Percentiles rank a stretch among this genome's conserved stretches.
Evolutionary conservation across 1,140 invertebrate genomes (phyloP).

Genomic region (Streblospio benedicti): DNA sequence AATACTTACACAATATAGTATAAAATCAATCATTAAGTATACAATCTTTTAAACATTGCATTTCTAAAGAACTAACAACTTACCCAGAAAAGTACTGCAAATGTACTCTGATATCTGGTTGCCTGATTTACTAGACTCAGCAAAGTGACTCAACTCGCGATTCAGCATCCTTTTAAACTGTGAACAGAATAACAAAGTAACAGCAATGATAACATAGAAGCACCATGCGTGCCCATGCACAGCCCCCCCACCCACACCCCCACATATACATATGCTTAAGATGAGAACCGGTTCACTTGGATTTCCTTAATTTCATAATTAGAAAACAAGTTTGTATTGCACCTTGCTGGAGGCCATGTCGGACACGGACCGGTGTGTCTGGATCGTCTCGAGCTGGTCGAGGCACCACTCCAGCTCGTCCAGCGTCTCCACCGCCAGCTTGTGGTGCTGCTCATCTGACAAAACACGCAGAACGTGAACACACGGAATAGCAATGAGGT

Average conservation of each 20-base stretch:
- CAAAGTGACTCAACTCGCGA: constrained; percentile 97
- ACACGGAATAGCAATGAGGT: too few relatives aligned
- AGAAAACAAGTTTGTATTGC: too few relatives aligned
- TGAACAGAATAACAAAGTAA: constrained; percentile 42
- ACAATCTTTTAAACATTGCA: not conserved
- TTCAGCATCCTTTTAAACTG: constrained; percentile 99
- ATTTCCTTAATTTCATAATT: not conserved
- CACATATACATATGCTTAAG: not conserved
- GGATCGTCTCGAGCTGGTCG: constrained; percentile 97
- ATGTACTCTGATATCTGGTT: constrained; percentile 99
- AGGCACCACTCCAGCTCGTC: constrained; percentile 99
- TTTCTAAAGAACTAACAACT: constrained; percentile 18
- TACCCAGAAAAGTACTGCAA: constrained; percentile 95
- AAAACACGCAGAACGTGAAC: too few relatives aligned
- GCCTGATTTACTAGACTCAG: constrained; percentile 95
- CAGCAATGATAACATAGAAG: not conserved
- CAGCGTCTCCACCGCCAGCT: constrained; percentile 83
- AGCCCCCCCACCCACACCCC: not conserved
- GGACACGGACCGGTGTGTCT: constrained; percentile 95
- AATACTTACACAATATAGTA: not conserved
- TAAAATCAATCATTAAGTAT: not conserved
- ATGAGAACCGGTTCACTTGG: not conserved
- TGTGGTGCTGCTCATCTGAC: constrained; percentile 81
- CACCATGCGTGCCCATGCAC: too few relatives aligned
- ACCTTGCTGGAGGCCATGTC: constrained; percentile 99